phyloP scores from a whole-genome alignment of 2,797 vertebrate species.

The Anisognathus igniventris region DNA sequence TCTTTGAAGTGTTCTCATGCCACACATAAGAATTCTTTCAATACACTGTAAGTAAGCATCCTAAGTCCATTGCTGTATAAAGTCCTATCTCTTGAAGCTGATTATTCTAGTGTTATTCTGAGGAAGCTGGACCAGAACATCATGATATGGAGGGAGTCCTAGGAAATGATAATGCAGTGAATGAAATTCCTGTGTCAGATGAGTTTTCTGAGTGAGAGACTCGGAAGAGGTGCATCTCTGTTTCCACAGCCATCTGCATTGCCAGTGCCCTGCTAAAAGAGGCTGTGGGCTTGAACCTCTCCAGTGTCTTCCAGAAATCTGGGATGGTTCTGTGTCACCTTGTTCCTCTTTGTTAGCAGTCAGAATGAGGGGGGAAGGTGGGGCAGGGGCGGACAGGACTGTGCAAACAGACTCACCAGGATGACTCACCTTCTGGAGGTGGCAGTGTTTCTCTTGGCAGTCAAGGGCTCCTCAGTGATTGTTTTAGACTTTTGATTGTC shows the following conservation, averaged over 20 bases:
- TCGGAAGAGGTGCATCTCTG: neutral
- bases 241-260: neutral
- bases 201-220: neutral
- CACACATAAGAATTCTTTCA: neutral
- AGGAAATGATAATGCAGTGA: neutral
- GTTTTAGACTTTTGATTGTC: neutral
- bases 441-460: neutral
- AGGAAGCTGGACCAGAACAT: neutral
- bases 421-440: neutral
- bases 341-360: neutral
- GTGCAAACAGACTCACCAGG: neutral
- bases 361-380: neutral
- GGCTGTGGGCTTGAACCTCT: neutral
- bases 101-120: neutral
- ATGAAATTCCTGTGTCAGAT: neutral
- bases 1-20: neutral
- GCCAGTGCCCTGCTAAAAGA: neutral
- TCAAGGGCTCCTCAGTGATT: neutral
- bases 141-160: neutral
- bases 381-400: rapidly evolving
- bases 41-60: neutral
- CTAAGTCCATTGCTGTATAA: neutral
- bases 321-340: neutral
- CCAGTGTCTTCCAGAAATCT: neutral
- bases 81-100: neutral